Evolutionary conservation across 2,888 invertebrate genomes (phyloP).

Genomic region (Sepiola atlantica): DNA sequence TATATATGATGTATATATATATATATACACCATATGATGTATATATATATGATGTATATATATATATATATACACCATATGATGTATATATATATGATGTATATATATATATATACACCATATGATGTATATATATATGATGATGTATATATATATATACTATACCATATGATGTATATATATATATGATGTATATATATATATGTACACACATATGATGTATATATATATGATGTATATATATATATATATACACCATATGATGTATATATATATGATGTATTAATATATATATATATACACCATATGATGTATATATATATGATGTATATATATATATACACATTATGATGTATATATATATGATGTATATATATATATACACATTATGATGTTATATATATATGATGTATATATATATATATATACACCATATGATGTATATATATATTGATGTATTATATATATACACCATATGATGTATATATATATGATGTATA

Average conservation of each 20-base stretch:
- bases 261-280: neutral
- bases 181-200: neutral
- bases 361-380: neutral
- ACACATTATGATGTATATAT: neutral
- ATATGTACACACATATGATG: neutral
- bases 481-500: neutral
- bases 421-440: neutral
- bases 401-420: neutral
- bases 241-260: neutral
- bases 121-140: too few species aligned
- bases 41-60: neutral
- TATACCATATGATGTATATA: too few species aligned
- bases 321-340: neutral
- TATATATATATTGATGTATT: neutral
- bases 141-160: slow-evolving; percentile 32
- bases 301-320: neutral
- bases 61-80: neutral
- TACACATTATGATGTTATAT: too few species aligned
- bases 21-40: neutral
- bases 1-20: neutral
- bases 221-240: too few species aligned
- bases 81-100: neutral
- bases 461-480: neutral
- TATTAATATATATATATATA: neutral
- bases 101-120: neutral